Base-by-base conservation (phyloP, 2,888 invertebrate species). In the Clivina fossor region DNA sequence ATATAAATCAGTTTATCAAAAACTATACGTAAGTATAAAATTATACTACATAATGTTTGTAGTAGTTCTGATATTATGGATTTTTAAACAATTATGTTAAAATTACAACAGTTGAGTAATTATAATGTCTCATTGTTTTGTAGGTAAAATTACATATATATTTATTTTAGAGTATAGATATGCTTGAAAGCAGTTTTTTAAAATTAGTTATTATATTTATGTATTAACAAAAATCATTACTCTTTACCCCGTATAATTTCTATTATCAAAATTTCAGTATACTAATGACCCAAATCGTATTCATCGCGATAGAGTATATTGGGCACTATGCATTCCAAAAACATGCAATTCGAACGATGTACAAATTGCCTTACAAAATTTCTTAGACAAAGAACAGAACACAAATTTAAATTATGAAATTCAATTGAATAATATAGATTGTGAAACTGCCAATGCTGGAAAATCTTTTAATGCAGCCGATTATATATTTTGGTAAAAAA, bases 321-420 rank as follows among this genome's bases (percentile, higher is more conserved):
- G 79, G 80, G 81, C 80, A 0, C 72, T 76, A 1, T 82, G 82
- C 61, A 76, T 78, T 9, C 82, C 82, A 0, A 71, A 71, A 0
- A 68, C 73, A 0, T 82, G 82, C 61, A 63, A 65, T 1, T 66
- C 74, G 0, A 47, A 59, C 1, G 71, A 72, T 18, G 59, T 74
- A 22, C 13, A 37, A 46, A 46, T 24, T 13, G 46, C 30, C n/a
- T 9, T 54, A 28, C 46, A 54, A 46, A 11, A 37, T 18, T 19
- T 38, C 38, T 44, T 54, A 46, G 30, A 46, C 8, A 15, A 35
- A 18, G 11, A 30, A 19, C 24, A 20, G 9, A 54, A 30, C 18
- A 62, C 69, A 11, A 61, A 66, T 69, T n/a, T 26, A 18, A 37
- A 37, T 11, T 54, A 46, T 15, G 7, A 37, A 7, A 46, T 54